Percentiles rank a stretch among this genome's conserved stretches.
These are phyloP conservation scores for Macroglossus sobrinus DNA, from an alignment of 2,113 vertebrate species.

Conservation along the genomic window DNA sequence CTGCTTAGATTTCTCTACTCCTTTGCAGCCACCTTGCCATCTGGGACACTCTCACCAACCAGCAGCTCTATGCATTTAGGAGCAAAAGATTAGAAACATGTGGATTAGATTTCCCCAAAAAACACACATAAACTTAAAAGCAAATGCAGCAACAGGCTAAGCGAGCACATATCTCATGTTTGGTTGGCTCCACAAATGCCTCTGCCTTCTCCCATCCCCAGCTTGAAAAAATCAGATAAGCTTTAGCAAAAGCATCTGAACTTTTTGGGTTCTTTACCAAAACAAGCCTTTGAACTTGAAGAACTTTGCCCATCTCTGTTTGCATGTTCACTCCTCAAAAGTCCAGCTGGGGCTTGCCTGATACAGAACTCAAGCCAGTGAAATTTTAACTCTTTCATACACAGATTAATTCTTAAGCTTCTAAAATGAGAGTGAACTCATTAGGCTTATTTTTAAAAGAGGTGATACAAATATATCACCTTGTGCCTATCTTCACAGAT, in stretches of 20 bases:
- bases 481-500: background rate
- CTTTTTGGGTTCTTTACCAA: conserved; percentile 21
- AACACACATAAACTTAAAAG: background rate
- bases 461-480: background rate
- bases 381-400: conserved; percentile 45
- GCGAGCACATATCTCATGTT: background rate
- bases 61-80: background rate
- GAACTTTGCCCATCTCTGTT: conserved; percentile 56
- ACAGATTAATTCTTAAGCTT: background rate
- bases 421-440: conserved; percentile 17
- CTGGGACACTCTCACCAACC: background rate
- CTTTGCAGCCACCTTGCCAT: background rate
- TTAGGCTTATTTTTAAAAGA: conserved; percentile 16
- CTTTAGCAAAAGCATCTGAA: conserved; percentile 2
- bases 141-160: background rate
- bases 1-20: background rate
- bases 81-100: background rate
- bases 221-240: conserved; percentile 30
- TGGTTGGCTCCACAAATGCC: background rate
- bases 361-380: background rate
- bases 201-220: background rate
- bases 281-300: conserved; percentile 62
- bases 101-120: background rate
- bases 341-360: background rate
- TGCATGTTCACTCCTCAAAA: background rate